These are phyloP conservation scores for Ectropis crepuscularia DNA, from an alignment of 2,888 invertebrate genomes.

Conservation along the genomic window DNA sequence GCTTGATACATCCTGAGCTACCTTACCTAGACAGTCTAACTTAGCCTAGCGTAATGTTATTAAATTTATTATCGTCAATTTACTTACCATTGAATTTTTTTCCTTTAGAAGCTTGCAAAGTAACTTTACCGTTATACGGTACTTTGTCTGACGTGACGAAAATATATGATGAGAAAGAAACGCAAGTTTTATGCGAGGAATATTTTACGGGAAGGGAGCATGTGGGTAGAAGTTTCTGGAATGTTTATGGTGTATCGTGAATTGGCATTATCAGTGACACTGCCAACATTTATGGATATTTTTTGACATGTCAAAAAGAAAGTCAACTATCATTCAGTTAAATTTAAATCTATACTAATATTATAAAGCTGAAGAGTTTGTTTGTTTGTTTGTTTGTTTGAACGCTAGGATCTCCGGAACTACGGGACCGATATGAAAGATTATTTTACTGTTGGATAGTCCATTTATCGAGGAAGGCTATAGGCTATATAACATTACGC, in stretches of 20 bases:
- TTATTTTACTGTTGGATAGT: too few species aligned
- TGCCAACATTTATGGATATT: background rate
- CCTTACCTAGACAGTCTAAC: constrained; percentile 33
- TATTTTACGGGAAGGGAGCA: constrained; percentile 18
- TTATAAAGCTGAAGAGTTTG: too few species aligned
- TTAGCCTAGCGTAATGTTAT: constrained; percentile 25
- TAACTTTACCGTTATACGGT: constrained; percentile 25
- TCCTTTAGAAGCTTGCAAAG: constrained; percentile 17
- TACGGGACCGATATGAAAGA: too few species aligned
- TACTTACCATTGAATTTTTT: constrained; percentile 29
- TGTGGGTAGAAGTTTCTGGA: background rate
- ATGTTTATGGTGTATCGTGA: constrained; percentile 2
- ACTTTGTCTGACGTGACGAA: constrained; percentile 31
- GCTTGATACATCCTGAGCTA: constrained; percentile 1
- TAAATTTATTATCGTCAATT: constrained; percentile 35
- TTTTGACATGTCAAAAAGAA: background rate
- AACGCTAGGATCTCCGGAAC: too few species aligned
- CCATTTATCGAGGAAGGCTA: too few species aligned
- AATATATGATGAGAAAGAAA: constrained; percentile 19
- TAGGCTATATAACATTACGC: too few species aligned
- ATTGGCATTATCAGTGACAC: background rate
- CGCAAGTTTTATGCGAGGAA: constrained; percentile 44
- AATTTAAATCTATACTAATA: too few species aligned
- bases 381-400: too few species aligned
- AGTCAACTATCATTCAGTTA: too few species aligned